Base-by-base conservation (phyloP, 2,113 vertebrate species). In the Oreochromis spilurus region DNA sequence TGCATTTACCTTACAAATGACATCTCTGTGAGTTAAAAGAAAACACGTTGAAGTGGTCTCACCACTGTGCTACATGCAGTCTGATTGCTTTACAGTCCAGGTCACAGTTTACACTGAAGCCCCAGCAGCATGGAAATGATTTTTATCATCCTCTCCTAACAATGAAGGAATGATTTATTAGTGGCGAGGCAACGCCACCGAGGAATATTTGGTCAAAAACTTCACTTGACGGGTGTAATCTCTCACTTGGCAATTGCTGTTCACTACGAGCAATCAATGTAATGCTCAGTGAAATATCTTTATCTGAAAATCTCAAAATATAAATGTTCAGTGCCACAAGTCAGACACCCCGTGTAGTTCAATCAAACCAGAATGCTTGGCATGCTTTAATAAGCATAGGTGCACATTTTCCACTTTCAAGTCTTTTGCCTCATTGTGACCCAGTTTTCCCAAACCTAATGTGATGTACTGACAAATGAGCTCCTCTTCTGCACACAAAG, bases 381-480 rank as follows among this genome's bases (percentile, higher is more conserved):
- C 60, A 52, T 81, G 86, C 81, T 90, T 91, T 82, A 92, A 92
- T 87, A 87, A 91, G 83, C 81, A 89, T 53, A 93, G 86, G 70
- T 89, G 45, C 52, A 84, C 78, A 87, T 88, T 90, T 91, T 93
- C 83, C 65, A 81, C 89, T 85, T 84, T 89, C 29, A 87, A 81
- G 82, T 91, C 58, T 70, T 84, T 83, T 80, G 31, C 83, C 78
- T 88, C 79, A 54, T 86, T 90, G 36, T 91, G 88, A 92, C 89
- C 88, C 88, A 92, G 36, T 91, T 94, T 91, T 86, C 58, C 81
- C 29, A 79, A 81, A 82, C 40, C 3, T 3, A 29, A 43, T 83
- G 53, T 84, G 75, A 82, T 83, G 38, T 50, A 50, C 83, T 84
- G 92, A 94, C 85, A 92, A 54, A 21, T 53, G 50, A 82, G 45